phyloP scores from a whole-genome alignment of 1,140 invertebrate species.

The Plectrocnemia conspersa region DNA sequence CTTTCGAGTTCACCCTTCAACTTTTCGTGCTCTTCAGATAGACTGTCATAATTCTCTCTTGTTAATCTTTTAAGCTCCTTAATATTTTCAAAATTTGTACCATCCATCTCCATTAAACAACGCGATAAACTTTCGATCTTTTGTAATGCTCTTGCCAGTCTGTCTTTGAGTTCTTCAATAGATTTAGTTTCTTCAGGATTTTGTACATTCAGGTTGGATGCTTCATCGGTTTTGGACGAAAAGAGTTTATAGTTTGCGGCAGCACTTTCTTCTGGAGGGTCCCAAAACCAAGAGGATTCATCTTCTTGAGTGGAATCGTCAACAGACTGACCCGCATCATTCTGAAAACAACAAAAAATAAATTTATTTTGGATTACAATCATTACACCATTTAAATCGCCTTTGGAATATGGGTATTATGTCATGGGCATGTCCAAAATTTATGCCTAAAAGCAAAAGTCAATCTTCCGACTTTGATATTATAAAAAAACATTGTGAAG shows the following conservation, averaged over 20 bases:
- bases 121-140: conserved; percentile 53
- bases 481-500: too few species aligned
- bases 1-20: conserved; percentile 51
- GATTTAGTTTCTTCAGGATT: conserved; percentile 38
- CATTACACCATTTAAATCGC: too few species aligned
- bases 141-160: conserved; percentile 44
- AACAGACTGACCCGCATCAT: not conserved
- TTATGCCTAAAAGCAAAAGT: too few species aligned
- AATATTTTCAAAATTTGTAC: conserved; percentile 61
- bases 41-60: conserved; percentile 57
- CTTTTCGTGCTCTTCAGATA: conserved; percentile 53
- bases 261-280: conserved; percentile 26
- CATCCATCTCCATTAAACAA: conserved; percentile 68
- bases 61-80: conserved; percentile 57
- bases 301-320: not conserved
- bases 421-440: too few species aligned
- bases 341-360: conserved; percentile 15
- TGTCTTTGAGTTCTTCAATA: conserved; percentile 44
- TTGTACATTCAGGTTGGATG: conserved; percentile 45
- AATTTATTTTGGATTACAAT: too few species aligned
- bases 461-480: too few species aligned
- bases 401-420: too few species aligned
- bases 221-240: conserved; percentile 31
- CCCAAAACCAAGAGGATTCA: conserved; percentile 33
- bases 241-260: conserved; percentile 10